Percentiles rank a stretch among this genome's conserved stretches.
These are phyloP conservation scores for Dinocampus coccinellae DNA, from an alignment of 2,888 invertebrate species.

Conservation along the genomic window DNA sequence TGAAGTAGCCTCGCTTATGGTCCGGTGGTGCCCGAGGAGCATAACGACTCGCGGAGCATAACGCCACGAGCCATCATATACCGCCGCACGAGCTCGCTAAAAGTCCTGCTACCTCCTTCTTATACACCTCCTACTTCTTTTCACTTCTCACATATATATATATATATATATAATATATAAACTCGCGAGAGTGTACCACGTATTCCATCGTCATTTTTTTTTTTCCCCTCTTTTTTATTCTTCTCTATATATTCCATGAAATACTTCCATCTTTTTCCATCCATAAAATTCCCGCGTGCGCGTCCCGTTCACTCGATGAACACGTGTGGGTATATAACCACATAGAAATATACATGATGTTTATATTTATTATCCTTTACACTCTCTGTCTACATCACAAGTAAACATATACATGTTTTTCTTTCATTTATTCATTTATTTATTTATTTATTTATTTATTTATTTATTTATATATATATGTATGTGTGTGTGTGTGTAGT, in stretches of 20 bases:
- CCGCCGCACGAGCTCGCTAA: conserved; percentile 45
- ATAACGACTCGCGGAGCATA: conserved; percentile 68
- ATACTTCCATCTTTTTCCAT: conserved; percentile 22
- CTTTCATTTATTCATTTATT: not conserved
- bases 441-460: conserved; percentile 1
- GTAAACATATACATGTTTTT: not conserved
- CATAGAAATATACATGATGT: no score
- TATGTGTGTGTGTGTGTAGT: conserved; percentile 43
- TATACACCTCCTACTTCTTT: conserved; percentile 33
- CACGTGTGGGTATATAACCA: not conserved
- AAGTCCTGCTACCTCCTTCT: conserved; percentile 27
- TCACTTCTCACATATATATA: no score
- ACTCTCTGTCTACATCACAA: no score
- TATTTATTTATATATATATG: conserved; percentile 12
- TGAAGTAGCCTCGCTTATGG: conserved; percentile 66
- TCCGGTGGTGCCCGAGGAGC: conserved; percentile 68
- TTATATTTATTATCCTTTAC: no score
- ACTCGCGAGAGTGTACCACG: not conserved
- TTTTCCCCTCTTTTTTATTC: no score
- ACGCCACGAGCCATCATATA: conserved; percentile 69
- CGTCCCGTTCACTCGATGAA: conserved; percentile 19
- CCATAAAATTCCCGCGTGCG: conserved; percentile 18
- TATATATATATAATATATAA: conserved; percentile 13
- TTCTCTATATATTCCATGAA: not conserved
- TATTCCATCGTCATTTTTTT: not conserved